Evolutionary conservation across 2,113 vertebrate genomes (phyloP).

Genomic region (Leucosticte australis): DNA sequence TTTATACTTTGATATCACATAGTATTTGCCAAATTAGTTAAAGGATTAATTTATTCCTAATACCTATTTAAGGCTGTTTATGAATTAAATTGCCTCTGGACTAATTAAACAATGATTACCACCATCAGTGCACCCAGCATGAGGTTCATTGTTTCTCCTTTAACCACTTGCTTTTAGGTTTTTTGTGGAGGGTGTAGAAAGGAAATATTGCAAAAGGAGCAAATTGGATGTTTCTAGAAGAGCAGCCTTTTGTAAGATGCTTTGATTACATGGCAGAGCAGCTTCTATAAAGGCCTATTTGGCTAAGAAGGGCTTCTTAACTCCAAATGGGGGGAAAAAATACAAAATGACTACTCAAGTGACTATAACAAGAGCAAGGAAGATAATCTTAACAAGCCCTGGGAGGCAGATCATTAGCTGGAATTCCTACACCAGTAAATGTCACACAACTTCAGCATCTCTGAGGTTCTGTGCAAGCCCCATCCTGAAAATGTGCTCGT

Average conservation of each 20-base stretch:
- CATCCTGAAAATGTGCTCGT: not conserved
- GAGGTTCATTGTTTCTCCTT: not conserved
- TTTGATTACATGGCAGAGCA: conserved; percentile 11
- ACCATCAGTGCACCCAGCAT: not conserved
- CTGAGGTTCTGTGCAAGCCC: not conserved
- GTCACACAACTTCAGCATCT: not conserved
- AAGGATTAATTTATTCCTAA: not conserved
- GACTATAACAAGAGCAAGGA: not conserved
- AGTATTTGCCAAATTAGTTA: not conserved
- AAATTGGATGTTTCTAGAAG: not conserved
- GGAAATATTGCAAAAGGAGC: not conserved
- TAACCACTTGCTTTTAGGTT: not conserved
- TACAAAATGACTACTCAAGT: not conserved
- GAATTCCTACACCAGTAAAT: not conserved
- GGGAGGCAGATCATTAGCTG: not conserved
- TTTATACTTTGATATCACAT: not conserved
- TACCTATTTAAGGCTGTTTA: not conserved
- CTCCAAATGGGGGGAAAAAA: not conserved
- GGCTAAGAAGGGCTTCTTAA: not conserved
- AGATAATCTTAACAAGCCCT: not conserved
- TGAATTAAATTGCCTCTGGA: not conserved
- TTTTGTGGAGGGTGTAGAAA: not conserved
- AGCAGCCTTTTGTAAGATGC: not conserved
- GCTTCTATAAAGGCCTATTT: not conserved
- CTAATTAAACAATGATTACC: not conserved